Percentiles rank a stretch among this genome's conserved stretches.
phyloP scores from a whole-genome alignment of 2,113 vertebrate genomes.

The Loxodonta africana region DNA sequence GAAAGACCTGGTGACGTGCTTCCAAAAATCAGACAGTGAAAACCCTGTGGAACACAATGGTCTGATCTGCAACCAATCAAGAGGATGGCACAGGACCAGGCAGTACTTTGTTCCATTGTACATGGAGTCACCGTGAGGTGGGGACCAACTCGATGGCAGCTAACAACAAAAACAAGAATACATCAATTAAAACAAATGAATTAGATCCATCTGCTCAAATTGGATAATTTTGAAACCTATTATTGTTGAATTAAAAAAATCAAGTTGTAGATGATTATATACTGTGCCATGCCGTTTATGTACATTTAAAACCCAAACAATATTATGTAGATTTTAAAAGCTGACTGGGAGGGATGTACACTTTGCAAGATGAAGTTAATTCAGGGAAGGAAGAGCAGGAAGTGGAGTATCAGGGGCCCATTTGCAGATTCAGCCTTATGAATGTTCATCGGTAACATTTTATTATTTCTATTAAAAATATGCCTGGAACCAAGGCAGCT shows the following conservation, averaged over 20 bases:
- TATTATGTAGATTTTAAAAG: background rate
- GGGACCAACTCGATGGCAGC: background rate
- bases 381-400: background rate
- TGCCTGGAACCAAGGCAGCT: background rate
- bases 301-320: background rate
- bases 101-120: background rate
- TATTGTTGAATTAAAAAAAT: background rate
- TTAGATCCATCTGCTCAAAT: background rate
- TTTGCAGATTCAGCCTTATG: background rate
- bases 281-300: background rate
- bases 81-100: background rate
- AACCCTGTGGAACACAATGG: background rate
- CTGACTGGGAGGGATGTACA: background rate
- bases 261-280: background rate
- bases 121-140: background rate
- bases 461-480: constrained; percentile 22
- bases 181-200: background rate
- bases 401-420: background rate
- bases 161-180: background rate
- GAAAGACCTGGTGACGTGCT: background rate
- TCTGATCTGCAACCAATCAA: background rate
- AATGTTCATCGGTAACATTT: background rate
- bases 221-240: background rate
- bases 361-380: background rate
- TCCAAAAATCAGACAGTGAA: background rate